Percentiles rank a stretch among this genome's conserved stretches.
Evolutionary conservation across 2,113 vertebrate species (phyloP).

Genomic region (Crypturellus undulatus): DNA sequence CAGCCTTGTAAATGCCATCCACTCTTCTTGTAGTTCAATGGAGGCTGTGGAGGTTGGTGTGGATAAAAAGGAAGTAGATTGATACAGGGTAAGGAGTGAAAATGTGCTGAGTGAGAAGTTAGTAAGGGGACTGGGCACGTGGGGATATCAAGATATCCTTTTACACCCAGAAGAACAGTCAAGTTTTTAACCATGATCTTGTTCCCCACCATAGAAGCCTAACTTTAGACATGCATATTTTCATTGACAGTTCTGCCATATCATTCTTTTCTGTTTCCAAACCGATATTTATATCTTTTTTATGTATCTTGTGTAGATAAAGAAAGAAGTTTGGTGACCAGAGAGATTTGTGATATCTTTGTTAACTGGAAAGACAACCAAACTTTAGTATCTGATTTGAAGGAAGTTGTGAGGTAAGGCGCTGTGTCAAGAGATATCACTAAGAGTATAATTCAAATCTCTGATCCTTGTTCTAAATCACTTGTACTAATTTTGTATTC

Average conservation of each 20-base stretch:
- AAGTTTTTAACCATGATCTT: neutral
- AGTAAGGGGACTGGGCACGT: neutral
- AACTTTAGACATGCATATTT: neutral
- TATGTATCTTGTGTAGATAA: constrained; percentile 23
- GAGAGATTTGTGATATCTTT: constrained; percentile 40
- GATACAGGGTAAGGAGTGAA: neutral
- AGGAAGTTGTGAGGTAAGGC: constrained; percentile 66
- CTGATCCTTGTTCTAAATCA: constrained; percentile 42
- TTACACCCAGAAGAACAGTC: neutral
- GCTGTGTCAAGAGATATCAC: constrained; percentile 2
- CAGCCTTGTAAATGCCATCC: neutral
- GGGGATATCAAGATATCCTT: neutral
- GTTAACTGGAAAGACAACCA: neutral
- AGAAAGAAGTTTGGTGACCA: neutral
- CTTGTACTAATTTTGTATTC: constrained; percentile 64
- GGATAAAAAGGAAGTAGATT: neutral
- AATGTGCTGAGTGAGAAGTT: neutral
- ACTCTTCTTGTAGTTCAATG: neutral
- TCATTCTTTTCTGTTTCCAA: neutral
- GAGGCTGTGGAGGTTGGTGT: neutral
- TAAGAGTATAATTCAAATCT: constrained; percentile 27
- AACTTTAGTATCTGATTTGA: constrained; percentile 13
- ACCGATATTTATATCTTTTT: neutral
- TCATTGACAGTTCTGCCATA: neutral
- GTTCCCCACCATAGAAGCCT: neutral